Conservation (phyloP, 2,797 vertebrate genomes). For the Poliocrania exsul region DNA sequence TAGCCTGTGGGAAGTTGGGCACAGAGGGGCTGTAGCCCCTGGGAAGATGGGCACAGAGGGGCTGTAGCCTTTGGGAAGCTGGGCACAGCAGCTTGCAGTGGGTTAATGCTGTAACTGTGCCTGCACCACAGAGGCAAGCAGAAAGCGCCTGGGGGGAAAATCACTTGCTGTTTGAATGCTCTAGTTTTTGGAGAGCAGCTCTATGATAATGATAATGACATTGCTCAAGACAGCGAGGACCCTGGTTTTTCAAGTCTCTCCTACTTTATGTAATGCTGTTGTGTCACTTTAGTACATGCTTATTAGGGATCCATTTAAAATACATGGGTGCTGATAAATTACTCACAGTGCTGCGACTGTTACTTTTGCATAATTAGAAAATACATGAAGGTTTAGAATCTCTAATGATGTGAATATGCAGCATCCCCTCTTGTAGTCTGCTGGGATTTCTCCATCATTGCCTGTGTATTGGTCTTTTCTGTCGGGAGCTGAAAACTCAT, state of each 20-base stretch:
- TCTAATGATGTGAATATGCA: conserved; percentile 27
- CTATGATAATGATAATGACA: conserved; percentile 44
- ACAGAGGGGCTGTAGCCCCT: neutral
- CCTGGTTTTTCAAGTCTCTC: conserved; percentile 48
- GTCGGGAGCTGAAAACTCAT: conserved; percentile 37
- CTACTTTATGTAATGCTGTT: conserved; percentile 41
- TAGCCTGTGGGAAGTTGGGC: neutral
- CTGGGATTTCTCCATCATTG: conserved; percentile 41
- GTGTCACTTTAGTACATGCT: conserved; percentile 47
- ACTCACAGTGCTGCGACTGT: neutral
- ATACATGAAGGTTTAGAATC: conserved; percentile 28
- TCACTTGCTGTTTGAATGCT: conserved; percentile 47
- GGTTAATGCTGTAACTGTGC: neutral
- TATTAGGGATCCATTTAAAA: conserved; percentile 55
- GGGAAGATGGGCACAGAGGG: neutral
- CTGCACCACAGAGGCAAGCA: neutral
- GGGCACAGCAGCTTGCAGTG: neutral
- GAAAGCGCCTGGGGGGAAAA: neutral
- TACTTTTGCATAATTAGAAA: conserved; percentile 46
- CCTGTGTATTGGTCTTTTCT: conserved; percentile 12
- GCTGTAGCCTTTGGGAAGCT: neutral
- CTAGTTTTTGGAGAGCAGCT: conserved; percentile 57
- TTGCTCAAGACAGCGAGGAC: conserved; percentile 48
- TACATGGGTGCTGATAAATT: conserved; percentile 59
- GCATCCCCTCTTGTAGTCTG: neutral